phyloP scores from a whole-genome alignment of 2,888 invertebrate genomes.

The Amaurobius ferox region DNA sequence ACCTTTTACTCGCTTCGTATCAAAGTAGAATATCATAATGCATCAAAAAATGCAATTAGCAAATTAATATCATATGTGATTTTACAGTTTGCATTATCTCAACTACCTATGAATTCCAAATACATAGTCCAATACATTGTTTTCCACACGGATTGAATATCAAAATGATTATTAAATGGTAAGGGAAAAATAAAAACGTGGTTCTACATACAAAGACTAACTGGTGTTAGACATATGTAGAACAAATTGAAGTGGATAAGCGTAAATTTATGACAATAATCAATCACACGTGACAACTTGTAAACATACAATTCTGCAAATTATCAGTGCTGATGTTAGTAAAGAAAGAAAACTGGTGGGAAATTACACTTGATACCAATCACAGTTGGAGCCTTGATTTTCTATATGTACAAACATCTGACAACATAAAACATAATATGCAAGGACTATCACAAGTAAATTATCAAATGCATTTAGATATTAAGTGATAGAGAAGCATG shows the following conservation, averaged over 20 bases:
- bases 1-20: no score
- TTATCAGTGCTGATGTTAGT: constrained; percentile 17
- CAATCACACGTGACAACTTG: constrained; percentile 23
- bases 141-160: no score
- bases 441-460: background rate
- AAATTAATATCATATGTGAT: no score
- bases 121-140: no score
- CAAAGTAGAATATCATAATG: no score
- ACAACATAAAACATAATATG: background rate
- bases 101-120: no score
- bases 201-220: constrained; percentile 23
- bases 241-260: background rate
- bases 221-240: constrained; percentile 15
- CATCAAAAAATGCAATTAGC: no score
- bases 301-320: constrained; percentile 18
- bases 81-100: no score
- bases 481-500: background rate
- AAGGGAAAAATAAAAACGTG: no score
- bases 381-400: constrained; percentile 49
- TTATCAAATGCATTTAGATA: background rate
- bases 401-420: background rate
- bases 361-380: constrained; percentile 1
- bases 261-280: background rate
- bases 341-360: background rate
- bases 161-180: no score